A percentile compares a stretch with the other conserved stretches of the same genome.
These are phyloP conservation scores for Torymus texanus DNA, from an alignment of 2,888 invertebrate genomes.

Conservation along the genomic window DNA sequence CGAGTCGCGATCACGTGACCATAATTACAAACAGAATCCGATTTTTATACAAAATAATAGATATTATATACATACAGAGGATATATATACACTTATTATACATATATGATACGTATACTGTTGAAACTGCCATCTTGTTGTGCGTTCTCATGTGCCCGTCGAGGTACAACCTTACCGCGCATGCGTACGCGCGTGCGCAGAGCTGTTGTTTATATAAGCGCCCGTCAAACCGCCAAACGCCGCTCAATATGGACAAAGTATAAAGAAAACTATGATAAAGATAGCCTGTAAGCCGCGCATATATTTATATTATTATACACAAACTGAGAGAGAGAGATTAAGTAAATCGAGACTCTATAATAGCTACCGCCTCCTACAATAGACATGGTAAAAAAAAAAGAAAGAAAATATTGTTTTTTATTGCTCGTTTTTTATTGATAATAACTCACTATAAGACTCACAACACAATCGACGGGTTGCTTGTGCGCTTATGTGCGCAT, in stretches of 20 bases:
- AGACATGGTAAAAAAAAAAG: slow-evolving; percentile 27
- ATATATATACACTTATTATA: slow-evolving; percentile 7
- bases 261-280: slow-evolving; percentile 42
- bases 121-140: slow-evolving; percentile 55
- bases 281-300: slow-evolving; percentile 53
- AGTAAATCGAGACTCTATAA: slow-evolving; percentile 47
- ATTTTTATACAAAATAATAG: slow-evolving; percentile 13
- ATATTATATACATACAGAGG: slow-evolving; percentile 6
- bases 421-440: slow-evolving; percentile 55
- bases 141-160: slow-evolving; percentile 41
- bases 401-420: slow-evolving; percentile 55
- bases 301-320: slow-evolving; percentile 52
- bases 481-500: background rate
- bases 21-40: background rate
- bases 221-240: slow-evolving; percentile 52
- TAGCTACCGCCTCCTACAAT: slow-evolving; percentile 36
- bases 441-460: slow-evolving; percentile 43
- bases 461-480: slow-evolving; percentile 6
- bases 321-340: slow-evolving; percentile 31
- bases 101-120: slow-evolving; percentile 3
- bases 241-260: slow-evolving; percentile 48
- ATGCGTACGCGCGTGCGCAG: background rate
- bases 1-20: slow-evolving; percentile 1
- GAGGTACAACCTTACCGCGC: background rate
- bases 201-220: background rate